Conservation (phyloP, 2,888 invertebrate species). For the Himalopsyche tibetana region DNA sequence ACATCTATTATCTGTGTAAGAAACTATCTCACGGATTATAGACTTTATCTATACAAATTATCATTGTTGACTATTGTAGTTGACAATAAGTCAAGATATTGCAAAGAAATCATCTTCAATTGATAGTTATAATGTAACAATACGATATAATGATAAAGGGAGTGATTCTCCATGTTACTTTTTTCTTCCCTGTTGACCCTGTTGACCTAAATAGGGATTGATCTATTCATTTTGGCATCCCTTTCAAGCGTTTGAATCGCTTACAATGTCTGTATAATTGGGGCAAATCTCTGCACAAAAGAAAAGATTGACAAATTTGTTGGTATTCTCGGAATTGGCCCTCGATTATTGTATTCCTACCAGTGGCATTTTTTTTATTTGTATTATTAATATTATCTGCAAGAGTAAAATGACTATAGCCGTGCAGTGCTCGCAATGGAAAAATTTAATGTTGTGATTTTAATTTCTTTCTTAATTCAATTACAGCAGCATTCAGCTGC, state of each 20-base stretch:
- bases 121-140: no score
- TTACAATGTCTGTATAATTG: background rate
- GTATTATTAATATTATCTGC: background rate
- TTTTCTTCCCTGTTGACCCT: background rate
- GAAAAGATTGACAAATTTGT: conserved; percentile 8
- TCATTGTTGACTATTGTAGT: no score
- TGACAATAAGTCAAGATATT: no score
- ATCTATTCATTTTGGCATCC: conserved; percentile 4
- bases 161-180: background rate
- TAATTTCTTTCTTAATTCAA: no score
- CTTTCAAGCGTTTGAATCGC: background rate
- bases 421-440: no score
- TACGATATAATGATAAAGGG: background rate
- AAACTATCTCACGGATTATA: no score
- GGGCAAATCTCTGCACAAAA: background rate
- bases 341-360: background rate
- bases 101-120: no score
- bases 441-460: no score
- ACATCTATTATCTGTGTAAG: no score
- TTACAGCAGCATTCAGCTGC: no score
- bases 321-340: background rate
- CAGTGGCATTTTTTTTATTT: background rate
- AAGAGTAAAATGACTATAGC: no score
- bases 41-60: no score
- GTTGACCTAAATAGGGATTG: background rate